phyloP scores from a whole-genome alignment of 2,888 invertebrate genomes.

The Entomobrya multifasciata region DNA sequence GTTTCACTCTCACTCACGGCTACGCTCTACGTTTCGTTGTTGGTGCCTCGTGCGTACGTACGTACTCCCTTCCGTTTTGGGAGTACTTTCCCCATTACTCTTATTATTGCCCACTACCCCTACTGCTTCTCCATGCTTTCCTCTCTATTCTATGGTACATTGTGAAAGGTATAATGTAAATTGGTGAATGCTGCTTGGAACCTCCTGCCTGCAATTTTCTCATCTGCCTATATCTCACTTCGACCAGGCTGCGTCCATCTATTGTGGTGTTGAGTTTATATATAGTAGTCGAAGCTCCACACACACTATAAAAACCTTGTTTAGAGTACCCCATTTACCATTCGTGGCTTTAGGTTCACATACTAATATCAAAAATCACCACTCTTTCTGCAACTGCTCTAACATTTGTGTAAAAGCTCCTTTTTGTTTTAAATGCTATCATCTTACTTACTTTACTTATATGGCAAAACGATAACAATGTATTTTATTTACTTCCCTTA shows the following conservation, averaged over 20 bases:
- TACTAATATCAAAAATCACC: too few relatives aligned
- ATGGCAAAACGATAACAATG: too few relatives aligned
- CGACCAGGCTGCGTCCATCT: too few relatives aligned
- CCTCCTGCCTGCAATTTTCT: background rate
- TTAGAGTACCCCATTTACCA: too few relatives aligned
- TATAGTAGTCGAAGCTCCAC: too few relatives aligned
- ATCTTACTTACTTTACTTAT: too few relatives aligned
- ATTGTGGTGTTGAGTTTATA: background rate
- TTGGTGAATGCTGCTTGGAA: conserved; percentile 11
- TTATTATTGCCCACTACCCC: background rate
- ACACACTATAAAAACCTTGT: too few relatives aligned
- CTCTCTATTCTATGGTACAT: background rate
- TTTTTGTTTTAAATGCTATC: too few relatives aligned
- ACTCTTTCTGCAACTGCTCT: too few relatives aligned
- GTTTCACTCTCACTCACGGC: background rate
- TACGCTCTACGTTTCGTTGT: background rate
- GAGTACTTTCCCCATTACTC: conserved; percentile 49
- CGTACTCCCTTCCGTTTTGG: conserved; percentile 49
- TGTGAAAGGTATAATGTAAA: background rate
- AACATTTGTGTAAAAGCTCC: too few relatives aligned
- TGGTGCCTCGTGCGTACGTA: background rate
- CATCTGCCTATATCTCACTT: background rate
- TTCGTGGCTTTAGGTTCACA: too few relatives aligned
- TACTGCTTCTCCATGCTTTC: background rate
- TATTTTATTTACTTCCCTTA: too few relatives aligned